These are phyloP conservation scores for Microtus ochrogaster DNA, from an alignment of 2,113 vertebrate genomes.

Conservation along the genomic window DNA sequence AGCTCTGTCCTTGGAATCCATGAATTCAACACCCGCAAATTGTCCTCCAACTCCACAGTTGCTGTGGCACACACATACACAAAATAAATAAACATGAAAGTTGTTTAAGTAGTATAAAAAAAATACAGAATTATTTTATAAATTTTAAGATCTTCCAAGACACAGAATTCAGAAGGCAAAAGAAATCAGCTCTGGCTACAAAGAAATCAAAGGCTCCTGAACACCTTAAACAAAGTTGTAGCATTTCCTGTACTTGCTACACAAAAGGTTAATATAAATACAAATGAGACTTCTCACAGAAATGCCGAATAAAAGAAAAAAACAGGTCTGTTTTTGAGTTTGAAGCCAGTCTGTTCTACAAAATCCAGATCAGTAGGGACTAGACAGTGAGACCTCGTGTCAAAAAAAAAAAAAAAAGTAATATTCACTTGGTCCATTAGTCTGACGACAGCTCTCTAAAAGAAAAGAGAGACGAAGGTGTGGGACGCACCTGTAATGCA, in stretches of 20 bases:
- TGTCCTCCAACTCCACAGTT: not conserved
- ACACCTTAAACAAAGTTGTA: not conserved
- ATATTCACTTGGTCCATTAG: not conserved
- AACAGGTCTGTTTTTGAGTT: not conserved
- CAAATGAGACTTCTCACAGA: not conserved
- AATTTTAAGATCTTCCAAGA: not conserved
- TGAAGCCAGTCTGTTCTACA: not conserved
- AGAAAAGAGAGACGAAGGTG: not conserved
- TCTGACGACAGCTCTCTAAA: not conserved
- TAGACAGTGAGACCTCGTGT: not conserved
- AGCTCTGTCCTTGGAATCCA: not conserved
- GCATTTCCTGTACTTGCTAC: not conserved
- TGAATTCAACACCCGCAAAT: not conserved
- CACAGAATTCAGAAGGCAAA: not conserved
- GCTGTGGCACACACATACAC: not conserved
- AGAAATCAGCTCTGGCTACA: not conserved
- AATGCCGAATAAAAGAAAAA: not conserved
- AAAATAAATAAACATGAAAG: not conserved
- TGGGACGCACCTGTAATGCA: not conserved
- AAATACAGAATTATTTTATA: not conserved
- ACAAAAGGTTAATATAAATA: not conserved
- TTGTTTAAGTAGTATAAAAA: not conserved
- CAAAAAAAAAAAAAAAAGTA: not conserved
- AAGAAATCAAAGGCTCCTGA: not conserved
- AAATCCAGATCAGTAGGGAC: not conserved